Conservation (phyloP, 2,113 vertebrate genomes). For the Struthidea cinerea region DNA sequence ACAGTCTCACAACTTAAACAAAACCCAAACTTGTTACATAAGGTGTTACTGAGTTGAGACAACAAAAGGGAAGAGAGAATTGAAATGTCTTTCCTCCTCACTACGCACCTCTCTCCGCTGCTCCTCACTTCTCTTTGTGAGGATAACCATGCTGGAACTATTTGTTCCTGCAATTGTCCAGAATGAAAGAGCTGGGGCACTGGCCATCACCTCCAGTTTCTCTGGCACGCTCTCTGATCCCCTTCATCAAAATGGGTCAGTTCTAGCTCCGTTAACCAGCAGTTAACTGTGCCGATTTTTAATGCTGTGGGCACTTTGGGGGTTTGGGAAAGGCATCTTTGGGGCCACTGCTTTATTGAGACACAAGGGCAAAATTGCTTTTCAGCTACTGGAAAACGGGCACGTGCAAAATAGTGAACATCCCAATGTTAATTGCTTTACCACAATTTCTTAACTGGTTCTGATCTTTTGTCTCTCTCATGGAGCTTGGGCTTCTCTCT, state of each 20-base stretch:
- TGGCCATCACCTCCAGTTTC: conserved; percentile 27
- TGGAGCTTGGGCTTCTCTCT: not conserved
- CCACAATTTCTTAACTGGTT: not conserved
- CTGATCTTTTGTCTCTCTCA: not conserved
- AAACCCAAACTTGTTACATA: not conserved
- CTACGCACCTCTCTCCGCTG: accelerated
- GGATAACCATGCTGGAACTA: not conserved
- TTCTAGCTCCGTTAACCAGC: not conserved
- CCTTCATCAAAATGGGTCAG: not conserved
- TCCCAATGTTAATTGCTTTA: not conserved
- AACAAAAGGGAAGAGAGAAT: not conserved
- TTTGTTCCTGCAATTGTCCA: conserved; percentile 23
- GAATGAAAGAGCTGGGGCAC: conserved; percentile 22
- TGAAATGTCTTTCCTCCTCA: not conserved
- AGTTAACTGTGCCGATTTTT: not conserved
- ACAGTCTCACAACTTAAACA: not conserved
- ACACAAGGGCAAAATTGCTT: not conserved
- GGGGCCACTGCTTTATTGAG: not conserved
- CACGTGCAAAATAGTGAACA: accelerated
- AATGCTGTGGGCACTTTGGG: not conserved
- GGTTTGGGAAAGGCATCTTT: not conserved
- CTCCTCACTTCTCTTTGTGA: conserved; percentile 29
- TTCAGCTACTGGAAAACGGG: not conserved
- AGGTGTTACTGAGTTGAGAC: not conserved
- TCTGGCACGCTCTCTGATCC: not conserved